Evolutionary conservation across 2,797 vertebrate genomes (phyloP), one percentile per base, ranked within the genome.

Genomic region (Myiotriccus ornatus): DNA sequence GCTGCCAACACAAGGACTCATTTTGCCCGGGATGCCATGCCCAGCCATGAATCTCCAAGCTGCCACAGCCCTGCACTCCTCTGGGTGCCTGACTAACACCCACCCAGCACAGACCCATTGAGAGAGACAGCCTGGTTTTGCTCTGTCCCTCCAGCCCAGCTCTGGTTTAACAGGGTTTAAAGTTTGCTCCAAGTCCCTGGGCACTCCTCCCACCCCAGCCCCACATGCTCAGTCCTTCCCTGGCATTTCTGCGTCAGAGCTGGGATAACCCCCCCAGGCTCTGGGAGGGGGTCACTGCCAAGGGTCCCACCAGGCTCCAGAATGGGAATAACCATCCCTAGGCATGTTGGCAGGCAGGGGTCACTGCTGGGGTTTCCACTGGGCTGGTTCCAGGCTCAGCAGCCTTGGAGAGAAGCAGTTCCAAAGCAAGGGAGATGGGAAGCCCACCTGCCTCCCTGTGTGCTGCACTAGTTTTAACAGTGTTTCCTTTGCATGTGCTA

Each of bases 11-110:
- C 37, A 50, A 14, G 50, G 37, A 17, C 50, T 52, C 71, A 1
- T 39, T 39, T 9, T 52, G n/a, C 87, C 47, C 24, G 55, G 34
- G 46, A 9, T 10, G 32, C 50, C 50, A 8, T 43, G 34, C 62
- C 69, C 14, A 7, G 46, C 15, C 43, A 3, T 1, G 13, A 16
- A 35, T 32, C 35, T 37, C 16, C 0, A 5, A n/a, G 35, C 35
- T 75, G 41, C 35, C 62, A 32, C 1, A 0, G 34, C 63, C 55
- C 43, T 57, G 70, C 50, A 16, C 28, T 34, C 39, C 1, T 2
- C 69, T 32, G 62, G 28, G 21, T 23, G 56, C 35, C 53, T 22
- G 17, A 3, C 6, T 2, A 19, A n/a, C 50, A 57, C 43, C 16
- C 32, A 28, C 1, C 71, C 64, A 34, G 64, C 87, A 17, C 39